phyloP scores from a whole-genome alignment of 35 echinoderm and acorn worm species.

The Eucidaris tribuloides region DNA sequence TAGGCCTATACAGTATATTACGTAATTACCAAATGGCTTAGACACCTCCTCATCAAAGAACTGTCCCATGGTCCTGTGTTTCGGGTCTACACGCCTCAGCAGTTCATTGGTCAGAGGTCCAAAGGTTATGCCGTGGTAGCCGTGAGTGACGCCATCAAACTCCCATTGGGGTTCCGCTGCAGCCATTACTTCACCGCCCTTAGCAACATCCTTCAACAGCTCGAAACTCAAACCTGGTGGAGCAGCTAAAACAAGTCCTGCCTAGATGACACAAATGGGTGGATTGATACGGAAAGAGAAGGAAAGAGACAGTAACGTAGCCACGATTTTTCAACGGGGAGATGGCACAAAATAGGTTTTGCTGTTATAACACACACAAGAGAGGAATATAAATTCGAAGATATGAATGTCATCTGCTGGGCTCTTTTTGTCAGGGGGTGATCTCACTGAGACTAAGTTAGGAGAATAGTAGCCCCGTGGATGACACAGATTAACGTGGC shows the following conservation, averaged over 20 bases:
- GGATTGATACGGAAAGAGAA: too few relatives aligned
- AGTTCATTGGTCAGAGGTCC: slow-evolving; percentile 38
- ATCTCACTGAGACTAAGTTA: too few relatives aligned
- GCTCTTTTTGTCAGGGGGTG: too few relatives aligned
- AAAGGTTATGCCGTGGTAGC: slow-evolving; percentile 44
- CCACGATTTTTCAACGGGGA: too few relatives aligned
- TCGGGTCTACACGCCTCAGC: slow-evolving; percentile 38
- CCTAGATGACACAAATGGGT: background rate
- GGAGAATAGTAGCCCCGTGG: too few relatives aligned
- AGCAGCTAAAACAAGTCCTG: background rate
- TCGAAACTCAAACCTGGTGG: background rate
- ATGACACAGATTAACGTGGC: too few relatives aligned
- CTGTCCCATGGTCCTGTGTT: slow-evolving; percentile 42
- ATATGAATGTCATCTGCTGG: too few relatives aligned
- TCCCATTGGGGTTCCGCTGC: slow-evolving; percentile 33
- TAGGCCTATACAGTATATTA: too few relatives aligned
- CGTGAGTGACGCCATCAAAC: slow-evolving; percentile 33
- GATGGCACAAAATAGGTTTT: too few relatives aligned
- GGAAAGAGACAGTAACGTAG: too few relatives aligned
- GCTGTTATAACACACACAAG: too few relatives aligned
- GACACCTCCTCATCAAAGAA: slow-evolving; percentile 66
- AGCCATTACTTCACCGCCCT: slow-evolving; percentile 36
- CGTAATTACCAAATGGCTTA: slow-evolving; percentile 47
- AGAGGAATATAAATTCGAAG: too few relatives aligned
- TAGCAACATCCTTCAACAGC: slow-evolving; percentile 45